phyloP scores from a whole-genome alignment of 2,113 vertebrate genomes.

The Datnioides undecimradiatus region DNA sequence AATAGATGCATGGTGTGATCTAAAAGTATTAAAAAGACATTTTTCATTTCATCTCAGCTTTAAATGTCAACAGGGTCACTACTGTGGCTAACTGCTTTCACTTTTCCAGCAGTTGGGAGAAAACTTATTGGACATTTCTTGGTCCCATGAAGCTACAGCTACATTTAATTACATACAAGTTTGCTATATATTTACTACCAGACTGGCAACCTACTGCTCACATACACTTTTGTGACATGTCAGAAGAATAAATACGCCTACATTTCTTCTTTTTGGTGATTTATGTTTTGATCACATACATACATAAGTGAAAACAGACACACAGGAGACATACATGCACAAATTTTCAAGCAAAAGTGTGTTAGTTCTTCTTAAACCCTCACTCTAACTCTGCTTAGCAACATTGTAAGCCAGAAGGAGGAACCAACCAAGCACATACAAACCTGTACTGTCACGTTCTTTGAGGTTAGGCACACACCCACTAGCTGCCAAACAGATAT shows the following conservation, averaged over 20 bases:
- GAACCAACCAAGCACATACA: neutral
- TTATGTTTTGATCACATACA: neutral
- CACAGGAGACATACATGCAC: neutral
- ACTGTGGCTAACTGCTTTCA: no score
- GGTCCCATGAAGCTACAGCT: no score
- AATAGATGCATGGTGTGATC: no score
- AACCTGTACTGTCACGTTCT: conserved; percentile 18
- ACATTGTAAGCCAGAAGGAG: neutral
- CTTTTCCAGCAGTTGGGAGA: no score
- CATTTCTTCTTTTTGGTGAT: neutral
- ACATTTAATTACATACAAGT: no score
- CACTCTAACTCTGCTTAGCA: neutral
- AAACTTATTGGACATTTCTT: no score
- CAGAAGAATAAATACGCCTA: neutral
- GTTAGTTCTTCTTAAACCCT: neutral
- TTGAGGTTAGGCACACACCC: neutral
- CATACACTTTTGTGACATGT: no score
- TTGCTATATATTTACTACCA: no score
- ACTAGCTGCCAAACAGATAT: neutral
- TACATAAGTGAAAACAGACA: neutral
- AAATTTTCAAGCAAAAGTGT: neutral
- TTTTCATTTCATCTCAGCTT: no score
- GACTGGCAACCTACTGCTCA: no score
- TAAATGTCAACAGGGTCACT: no score
- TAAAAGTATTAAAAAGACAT: no score